These are phyloP conservation scores for Opisthocomus hoazin DNA, from an alignment of 2,113 vertebrate genomes.

Conservation along the genomic window DNA sequence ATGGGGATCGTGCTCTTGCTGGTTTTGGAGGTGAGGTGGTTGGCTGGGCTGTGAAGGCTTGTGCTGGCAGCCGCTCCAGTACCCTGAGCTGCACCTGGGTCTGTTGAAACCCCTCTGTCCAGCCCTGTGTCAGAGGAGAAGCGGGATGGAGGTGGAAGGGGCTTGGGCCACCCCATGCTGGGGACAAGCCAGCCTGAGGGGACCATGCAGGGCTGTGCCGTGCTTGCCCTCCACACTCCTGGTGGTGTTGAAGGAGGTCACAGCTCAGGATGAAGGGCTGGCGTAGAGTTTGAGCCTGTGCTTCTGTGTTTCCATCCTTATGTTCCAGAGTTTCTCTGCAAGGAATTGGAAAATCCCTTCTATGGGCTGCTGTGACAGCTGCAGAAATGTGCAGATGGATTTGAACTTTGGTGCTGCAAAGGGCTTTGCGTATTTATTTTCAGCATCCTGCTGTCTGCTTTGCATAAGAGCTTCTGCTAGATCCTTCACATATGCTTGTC, in stretches of 20 bases:
- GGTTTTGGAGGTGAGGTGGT: background rate
- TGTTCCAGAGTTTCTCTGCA: background rate
- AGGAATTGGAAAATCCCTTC: background rate
- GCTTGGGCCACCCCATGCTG: rapidly evolving
- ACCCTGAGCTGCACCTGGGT: background rate
- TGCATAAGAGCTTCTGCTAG: background rate
- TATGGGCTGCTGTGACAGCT: background rate
- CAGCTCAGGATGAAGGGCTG: background rate
- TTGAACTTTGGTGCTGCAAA: background rate
- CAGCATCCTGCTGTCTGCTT: conserved; percentile 5
- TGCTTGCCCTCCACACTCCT: rapidly evolving
- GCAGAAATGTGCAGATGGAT: background rate
- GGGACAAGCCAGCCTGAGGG: background rate
- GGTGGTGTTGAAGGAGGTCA: background rate
- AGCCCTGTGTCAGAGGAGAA: background rate
- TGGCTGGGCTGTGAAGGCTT: background rate
- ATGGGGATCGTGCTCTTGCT: background rate
- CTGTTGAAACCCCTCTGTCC: background rate
- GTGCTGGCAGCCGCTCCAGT: background rate
- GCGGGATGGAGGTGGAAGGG: background rate
- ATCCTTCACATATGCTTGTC: background rate
- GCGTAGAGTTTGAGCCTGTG: background rate
- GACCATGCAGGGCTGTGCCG: rapidly evolving
- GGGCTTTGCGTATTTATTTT: background rate
- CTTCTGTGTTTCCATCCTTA: background rate